Conservation (phyloP, 2,888 invertebrate species). For the Pterostichus madidus region DNA sequence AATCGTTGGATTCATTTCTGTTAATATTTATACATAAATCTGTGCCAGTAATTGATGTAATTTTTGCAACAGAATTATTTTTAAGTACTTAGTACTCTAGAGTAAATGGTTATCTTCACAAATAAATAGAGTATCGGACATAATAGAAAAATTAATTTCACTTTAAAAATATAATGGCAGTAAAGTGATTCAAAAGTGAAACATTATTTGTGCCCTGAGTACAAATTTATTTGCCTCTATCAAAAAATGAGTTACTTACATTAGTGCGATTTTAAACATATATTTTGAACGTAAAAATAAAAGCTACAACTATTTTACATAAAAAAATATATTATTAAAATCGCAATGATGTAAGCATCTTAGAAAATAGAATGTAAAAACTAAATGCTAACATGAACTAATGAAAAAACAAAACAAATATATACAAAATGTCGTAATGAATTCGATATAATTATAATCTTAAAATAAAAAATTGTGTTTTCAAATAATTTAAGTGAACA, state of each 20-base stretch:
- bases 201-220: slow-evolving; percentile 3
- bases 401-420: slow-evolving; percentile 4
- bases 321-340: too few species aligned
- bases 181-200: slow-evolving; percentile 31
- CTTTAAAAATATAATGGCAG: slow-evolving; percentile 21
- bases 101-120: neutral
- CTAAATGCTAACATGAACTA: neutral
- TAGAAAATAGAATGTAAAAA: neutral
- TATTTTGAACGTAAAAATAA: neutral
- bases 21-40: slow-evolving; percentile 6
- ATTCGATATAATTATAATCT: neutral
- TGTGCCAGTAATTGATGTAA: neutral
- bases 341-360: too few species aligned
- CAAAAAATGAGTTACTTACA: slow-evolving; percentile 7
- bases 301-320: neutral
- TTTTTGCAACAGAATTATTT: slow-evolving; percentile 23
- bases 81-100: neutral
- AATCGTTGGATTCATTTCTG: too few species aligned
- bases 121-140: slow-evolving; percentile 27
- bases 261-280: too few species aligned
- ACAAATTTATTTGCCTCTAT: slow-evolving; percentile 1
- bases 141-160: slow-evolving; percentile 5
- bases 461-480: slow-evolving; percentile 10
- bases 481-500: slow-evolving; percentile 32
- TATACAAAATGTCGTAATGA: slow-evolving; percentile 7